Percentiles rank a stretch among this genome's conserved stretches.
phyloP scores from a whole-genome alignment of 1,140 invertebrate genomes.

The Papilio polytes region DNA sequence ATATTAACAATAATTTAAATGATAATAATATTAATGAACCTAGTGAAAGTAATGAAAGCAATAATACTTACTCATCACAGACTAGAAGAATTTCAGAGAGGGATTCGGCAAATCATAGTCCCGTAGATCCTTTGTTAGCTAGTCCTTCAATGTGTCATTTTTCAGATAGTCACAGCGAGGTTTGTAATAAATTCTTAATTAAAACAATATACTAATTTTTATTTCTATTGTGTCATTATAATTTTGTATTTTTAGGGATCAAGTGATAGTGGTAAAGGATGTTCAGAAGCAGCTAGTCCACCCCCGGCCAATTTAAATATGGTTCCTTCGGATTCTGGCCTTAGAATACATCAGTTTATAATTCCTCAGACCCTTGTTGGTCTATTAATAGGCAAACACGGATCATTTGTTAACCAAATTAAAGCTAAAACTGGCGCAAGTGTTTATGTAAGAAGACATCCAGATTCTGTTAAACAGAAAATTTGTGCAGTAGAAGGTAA shows the following conservation, averaged over 20 bases:
- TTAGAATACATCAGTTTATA: conserved; percentile 88
- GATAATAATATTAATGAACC: conserved; percentile 65
- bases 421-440: conserved; percentile 91
- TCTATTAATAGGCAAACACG: conserved; percentile 93
- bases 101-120: conserved; percentile 88
- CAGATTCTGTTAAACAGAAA: conserved; percentile 88
- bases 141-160: conserved; percentile 87
- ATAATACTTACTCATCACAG: conserved; percentile 72
- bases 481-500: conserved; percentile 93
- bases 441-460: conserved; percentile 91
- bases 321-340: conserved; percentile 68
- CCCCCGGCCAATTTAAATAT: conserved; percentile 81
- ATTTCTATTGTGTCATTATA: conserved; percentile 37
- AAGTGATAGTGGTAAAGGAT: conserved; percentile 90
- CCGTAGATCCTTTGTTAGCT: conserved; percentile 86
- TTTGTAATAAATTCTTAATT: conserved; percentile 60
- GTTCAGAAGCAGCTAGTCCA: conserved; percentile 87
- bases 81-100: conserved; percentile 83
- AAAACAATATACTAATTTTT: not conserved
- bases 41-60: conserved; percentile 61
- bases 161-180: conserved; percentile 88
- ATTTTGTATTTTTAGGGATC: conserved; percentile 84
- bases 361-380: conserved; percentile 93
- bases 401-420: conserved; percentile 92
- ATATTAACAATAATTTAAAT: conserved; percentile 65